Conservation (phyloP, 2,797 vertebrate genomes). For the Pseudotriccus pelzelni region DNA sequence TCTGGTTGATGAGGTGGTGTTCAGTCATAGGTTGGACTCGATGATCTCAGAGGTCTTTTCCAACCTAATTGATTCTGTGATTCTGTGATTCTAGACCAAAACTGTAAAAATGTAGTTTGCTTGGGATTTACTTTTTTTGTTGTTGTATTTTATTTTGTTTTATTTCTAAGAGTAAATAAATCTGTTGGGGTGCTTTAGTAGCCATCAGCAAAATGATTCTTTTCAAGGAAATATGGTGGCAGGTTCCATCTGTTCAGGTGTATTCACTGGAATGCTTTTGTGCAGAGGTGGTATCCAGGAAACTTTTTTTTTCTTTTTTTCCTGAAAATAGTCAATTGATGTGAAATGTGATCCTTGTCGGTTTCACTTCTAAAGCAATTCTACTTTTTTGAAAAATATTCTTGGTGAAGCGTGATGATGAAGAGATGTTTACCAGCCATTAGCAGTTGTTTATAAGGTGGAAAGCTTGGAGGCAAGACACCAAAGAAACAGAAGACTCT, state of each 20-base stretch:
- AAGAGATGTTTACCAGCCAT: slow-evolving; percentile 67
- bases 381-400: slow-evolving; percentile 18
- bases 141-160: slow-evolving; percentile 32
- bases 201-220: slow-evolving; percentile 53
- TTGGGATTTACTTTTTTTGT: slow-evolving; percentile 22
- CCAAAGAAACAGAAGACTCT: slow-evolving; percentile 45
- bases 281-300: slow-evolving; percentile 38
- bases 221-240: slow-evolving; percentile 45
- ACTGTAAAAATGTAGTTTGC: slow-evolving; percentile 47
- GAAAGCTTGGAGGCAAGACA: slow-evolving; percentile 55
- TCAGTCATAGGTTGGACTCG: slow-evolving; percentile 13
- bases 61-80: slow-evolving; percentile 28
- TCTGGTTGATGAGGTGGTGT: neutral
- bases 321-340: slow-evolving; percentile 5
- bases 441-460: slow-evolving; percentile 66
- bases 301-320: neutral
- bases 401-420: neutral
- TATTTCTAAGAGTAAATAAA: slow-evolving; percentile 56
- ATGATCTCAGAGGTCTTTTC: slow-evolving; percentile 39
- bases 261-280: slow-evolving; percentile 45
- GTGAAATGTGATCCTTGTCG: slow-evolving; percentile 10
- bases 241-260: slow-evolving; percentile 52
- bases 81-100: slow-evolving; percentile 64
- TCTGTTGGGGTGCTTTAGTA: slow-evolving; percentile 55
- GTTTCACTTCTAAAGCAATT: slow-evolving; percentile 62